These are phyloP conservation scores for Melitaea cinxia DNA, from an alignment of 1,140 invertebrate species.

Conservation along the genomic window DNA sequence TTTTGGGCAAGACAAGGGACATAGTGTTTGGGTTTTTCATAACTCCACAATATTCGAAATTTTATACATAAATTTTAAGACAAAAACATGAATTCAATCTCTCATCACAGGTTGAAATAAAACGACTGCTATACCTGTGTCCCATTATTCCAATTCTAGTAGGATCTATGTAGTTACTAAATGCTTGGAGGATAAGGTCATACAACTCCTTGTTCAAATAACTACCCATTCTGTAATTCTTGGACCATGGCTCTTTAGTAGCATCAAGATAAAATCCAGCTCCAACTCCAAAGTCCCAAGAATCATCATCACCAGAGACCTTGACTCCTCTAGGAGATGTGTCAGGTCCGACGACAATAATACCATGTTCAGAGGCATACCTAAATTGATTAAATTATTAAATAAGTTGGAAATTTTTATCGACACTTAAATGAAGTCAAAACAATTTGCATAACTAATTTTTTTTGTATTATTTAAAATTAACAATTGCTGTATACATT, in stretches of 20 bases:
- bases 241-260: slow-evolving; percentile 94
- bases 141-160: slow-evolving; percentile 91
- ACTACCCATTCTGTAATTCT: slow-evolving; percentile 97
- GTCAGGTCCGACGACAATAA: slow-evolving; percentile 96
- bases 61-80: too few species aligned
- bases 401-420: not conserved
- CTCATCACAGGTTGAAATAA: too few species aligned
- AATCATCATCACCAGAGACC: slow-evolving; percentile 94
- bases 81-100: too few species aligned
- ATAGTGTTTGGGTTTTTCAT: too few species aligned
- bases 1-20: too few species aligned
- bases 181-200: slow-evolving; percentile 85
- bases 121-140: too few species aligned
- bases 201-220: slow-evolving; percentile 97
- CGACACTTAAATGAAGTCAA: not conserved
- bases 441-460: too few species aligned
- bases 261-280: slow-evolving; percentile 99
- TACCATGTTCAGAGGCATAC: slow-evolving; percentile 89
- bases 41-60: too few species aligned
- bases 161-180: slow-evolving; percentile 75
- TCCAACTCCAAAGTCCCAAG: slow-evolving; percentile 96
- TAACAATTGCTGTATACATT: too few species aligned
- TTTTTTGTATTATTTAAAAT: too few species aligned
- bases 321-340: slow-evolving; percentile 96
- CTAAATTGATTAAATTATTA: slow-evolving; percentile 50